A percentile compares a stretch with the other conserved stretches of the same genome.
Evolutionary conservation across 2,888 invertebrate genomes (phyloP).

Genomic region (Habroteleia sp.): DNA sequence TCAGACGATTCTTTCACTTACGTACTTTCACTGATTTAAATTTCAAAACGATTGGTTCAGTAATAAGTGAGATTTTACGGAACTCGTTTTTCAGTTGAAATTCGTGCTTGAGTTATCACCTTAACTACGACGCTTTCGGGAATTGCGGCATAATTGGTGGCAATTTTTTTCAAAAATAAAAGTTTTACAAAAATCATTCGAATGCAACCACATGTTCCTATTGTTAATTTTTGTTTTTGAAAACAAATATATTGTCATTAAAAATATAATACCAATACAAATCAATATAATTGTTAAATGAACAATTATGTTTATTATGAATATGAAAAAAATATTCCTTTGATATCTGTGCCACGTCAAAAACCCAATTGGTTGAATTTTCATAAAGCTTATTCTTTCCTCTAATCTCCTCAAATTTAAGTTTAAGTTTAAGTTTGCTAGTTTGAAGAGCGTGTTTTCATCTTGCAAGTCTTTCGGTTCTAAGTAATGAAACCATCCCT

Average conservation of each 20-base stretch:
- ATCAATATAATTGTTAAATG: too few species aligned
- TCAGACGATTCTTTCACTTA: too few species aligned
- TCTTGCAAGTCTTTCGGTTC: conserved; percentile 55
- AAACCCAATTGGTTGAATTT: conserved; percentile 23
- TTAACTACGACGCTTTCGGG: conserved; percentile 39
- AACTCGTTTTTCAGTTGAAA: too few species aligned
- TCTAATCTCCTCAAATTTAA: conserved; percentile 56
- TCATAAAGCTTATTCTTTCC: conserved; percentile 31
- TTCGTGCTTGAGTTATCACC: too few species aligned
- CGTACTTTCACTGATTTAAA: too few species aligned
- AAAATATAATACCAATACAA: too few species aligned
- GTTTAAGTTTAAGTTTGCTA: conserved; percentile 63
- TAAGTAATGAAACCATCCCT: conserved; percentile 60
- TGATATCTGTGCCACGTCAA: background rate
- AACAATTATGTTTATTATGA: too few species aligned
- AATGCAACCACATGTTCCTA: background rate
- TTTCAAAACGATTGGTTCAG: too few species aligned
- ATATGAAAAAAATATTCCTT: too few species aligned
- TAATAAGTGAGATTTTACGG: too few species aligned
- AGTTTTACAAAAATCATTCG: conserved; percentile 6
- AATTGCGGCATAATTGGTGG: conserved; percentile 46
- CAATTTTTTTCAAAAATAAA: conserved; percentile 34
- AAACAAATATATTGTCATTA: too few species aligned
- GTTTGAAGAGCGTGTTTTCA: conserved; percentile 60
- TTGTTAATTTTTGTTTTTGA: background rate